Conservation (phyloP, 2,113 vertebrate genomes). For the Callipepla squamata region DNA sequence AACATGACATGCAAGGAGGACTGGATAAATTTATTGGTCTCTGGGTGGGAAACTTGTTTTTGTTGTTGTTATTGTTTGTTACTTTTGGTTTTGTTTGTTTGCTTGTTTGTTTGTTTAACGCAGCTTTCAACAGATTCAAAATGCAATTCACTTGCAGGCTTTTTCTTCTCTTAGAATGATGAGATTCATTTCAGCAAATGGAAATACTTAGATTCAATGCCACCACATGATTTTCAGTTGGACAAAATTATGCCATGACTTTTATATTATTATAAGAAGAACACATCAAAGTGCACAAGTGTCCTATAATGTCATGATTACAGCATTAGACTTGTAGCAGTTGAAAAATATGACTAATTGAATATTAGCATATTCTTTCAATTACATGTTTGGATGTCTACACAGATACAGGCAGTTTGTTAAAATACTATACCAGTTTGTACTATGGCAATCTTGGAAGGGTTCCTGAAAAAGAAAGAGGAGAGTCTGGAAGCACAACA, state of each 20-base stretch:
- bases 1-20: not conserved
- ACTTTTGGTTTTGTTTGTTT: not conserved
- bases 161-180: not conserved
- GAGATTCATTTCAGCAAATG: slow-evolving; percentile 26
- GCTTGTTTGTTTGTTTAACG: not conserved
- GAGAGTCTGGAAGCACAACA: not conserved
- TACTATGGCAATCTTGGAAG: not conserved
- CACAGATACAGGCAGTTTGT: not conserved
- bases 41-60: not conserved
- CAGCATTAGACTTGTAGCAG: not conserved
- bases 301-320: slow-evolving; percentile 58
- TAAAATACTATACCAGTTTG: slow-evolving; percentile 23
- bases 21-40: not conserved
- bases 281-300: slow-evolving; percentile 63
- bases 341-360: slow-evolving; percentile 64
- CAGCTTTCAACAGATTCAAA: not conserved
- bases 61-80: not conserved
- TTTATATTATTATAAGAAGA: slow-evolving; percentile 52
- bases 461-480: not conserved
- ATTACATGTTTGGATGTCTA: slow-evolving; percentile 37
- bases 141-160: not conserved
- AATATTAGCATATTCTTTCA: slow-evolving; percentile 62
- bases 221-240: slow-evolving; percentile 16
- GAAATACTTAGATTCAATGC: slow-evolving; percentile 16
- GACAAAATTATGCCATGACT: slow-evolving; percentile 55